These are phyloP conservation scores for Takifugu bimaculatus DNA, from an alignment of 2,113 vertebrate species.

Conservation along the genomic window DNA sequence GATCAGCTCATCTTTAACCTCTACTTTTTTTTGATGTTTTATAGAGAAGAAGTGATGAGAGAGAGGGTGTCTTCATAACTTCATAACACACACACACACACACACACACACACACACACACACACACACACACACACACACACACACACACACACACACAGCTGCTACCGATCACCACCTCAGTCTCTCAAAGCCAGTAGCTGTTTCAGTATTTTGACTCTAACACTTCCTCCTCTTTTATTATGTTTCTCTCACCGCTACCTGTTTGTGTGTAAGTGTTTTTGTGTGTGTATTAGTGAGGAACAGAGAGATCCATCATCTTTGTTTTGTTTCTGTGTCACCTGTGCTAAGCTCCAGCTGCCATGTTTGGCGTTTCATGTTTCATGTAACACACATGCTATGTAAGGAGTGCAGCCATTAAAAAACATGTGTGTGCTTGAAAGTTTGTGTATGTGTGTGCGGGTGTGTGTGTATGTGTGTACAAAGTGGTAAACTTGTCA, in stretches of 20 bases:
- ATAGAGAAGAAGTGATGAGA: constrained; percentile 53
- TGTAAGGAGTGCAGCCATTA: constrained; percentile 49
- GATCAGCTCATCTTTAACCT: constrained; percentile 67
- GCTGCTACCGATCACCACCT: constrained; percentile 73
- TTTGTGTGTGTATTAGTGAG: constrained; percentile 11
- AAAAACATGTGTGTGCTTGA: constrained; percentile 28
- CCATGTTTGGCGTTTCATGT: constrained; percentile 70
- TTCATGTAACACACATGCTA: constrained; percentile 58
- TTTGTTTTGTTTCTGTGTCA: constrained; percentile 72
- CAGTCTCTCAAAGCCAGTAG: constrained; percentile 66
- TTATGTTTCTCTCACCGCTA: constrained; percentile 56
- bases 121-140: constrained; percentile 28
- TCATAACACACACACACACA: constrained; percentile 9
- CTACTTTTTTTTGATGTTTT: constrained; percentile 68
- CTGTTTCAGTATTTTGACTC: constrained; percentile 73
- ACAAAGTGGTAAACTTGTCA: no score
- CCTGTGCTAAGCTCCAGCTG: constrained; percentile 75
- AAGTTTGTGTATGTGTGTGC: constrained; percentile 41
- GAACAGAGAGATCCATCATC: constrained; percentile 65
- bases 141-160: constrained; percentile 51
- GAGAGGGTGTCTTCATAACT: constrained; percentile 37
- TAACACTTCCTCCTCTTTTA: constrained; percentile 73
- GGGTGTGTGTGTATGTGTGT: constrained; percentile 32
- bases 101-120: constrained; percentile 36
- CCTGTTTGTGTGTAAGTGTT: constrained; percentile 21